Conservation (phyloP, 2,888 invertebrate genomes). For the Drosophila pseudotalamancana region DNA sequence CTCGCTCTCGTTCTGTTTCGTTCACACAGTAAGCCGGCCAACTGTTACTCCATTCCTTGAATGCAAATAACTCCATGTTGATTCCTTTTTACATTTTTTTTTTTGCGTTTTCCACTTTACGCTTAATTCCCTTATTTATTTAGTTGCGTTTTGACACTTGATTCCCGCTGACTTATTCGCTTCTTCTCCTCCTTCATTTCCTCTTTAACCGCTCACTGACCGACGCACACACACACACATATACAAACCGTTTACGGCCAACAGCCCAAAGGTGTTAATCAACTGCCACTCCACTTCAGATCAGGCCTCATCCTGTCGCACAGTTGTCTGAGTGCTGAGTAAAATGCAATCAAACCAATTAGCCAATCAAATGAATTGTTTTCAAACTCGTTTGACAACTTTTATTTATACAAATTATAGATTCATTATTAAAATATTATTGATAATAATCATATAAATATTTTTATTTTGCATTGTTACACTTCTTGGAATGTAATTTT, state of each 20-base stretch:
- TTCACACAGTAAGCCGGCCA: background rate
- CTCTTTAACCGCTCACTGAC: slow-evolving; percentile 10
- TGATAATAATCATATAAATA: no score
- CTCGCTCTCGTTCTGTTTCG: background rate
- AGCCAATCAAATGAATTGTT: no score
- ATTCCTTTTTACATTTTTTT: background rate
- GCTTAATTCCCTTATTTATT: slow-evolving; percentile 58
- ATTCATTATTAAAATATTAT: background rate
- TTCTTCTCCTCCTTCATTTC: background rate
- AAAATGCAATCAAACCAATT: background rate
- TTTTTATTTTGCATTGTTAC: background rate
- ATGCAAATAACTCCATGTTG: background rate
- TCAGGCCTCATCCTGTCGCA: slow-evolving; percentile 21
- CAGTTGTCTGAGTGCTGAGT: slow-evolving; percentile 26
- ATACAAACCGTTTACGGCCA: slow-evolving; percentile 42
- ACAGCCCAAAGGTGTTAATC: slow-evolving; percentile 58
- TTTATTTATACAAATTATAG: no score
- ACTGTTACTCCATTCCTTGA: background rate
- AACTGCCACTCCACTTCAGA: slow-evolving; percentile 48
- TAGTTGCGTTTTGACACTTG: slow-evolving; percentile 56
- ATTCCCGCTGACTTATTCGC: slow-evolving; percentile 36
- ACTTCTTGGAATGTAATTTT: background rate
- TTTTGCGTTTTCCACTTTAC: slow-evolving; percentile 14
- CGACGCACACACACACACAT: slow-evolving; percentile 7
- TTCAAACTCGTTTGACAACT: no score